Conservation (phyloP, 2,113 vertebrate genomes). For the Myodes glareolus region DNA sequence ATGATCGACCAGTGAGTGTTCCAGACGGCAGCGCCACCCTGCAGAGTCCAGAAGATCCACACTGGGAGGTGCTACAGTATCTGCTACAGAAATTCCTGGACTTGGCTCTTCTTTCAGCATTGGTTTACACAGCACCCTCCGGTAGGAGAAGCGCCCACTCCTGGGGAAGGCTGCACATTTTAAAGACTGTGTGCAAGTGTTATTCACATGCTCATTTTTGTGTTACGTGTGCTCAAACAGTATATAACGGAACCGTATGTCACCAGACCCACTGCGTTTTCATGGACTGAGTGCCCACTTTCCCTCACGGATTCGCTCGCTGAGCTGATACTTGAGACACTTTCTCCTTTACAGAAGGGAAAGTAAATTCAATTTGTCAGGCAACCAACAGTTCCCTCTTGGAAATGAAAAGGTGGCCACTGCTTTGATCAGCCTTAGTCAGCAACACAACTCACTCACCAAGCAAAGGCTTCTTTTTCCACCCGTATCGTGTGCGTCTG, state of each 20-base stretch:
- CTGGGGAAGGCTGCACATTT: background rate
- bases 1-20: background rate
- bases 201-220: background rate
- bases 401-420: conserved; percentile 57
- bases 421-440: conserved; percentile 69
- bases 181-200: background rate
- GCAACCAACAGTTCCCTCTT: conserved; percentile 13
- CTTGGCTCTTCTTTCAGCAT: conserved; percentile 1
- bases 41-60: background rate
- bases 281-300: background rate
- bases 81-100: conserved; percentile 8
- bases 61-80: background rate
- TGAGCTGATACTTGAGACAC: background rate
- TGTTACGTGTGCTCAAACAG: background rate
- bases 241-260: background rate
- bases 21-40: background rate
- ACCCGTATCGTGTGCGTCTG: conserved; percentile 55
- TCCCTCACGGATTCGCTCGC: background rate
- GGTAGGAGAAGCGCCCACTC: background rate
- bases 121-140: background rate
- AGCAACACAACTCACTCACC: conserved; percentile 30
- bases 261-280: background rate
- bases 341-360: background rate
- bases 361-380: conserved; percentile 45
- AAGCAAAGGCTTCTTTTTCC: conserved; percentile 62